Evolutionary conservation across 2,113 vertebrate genomes (phyloP).

Genomic region (Hippocampus guttulatus): DNA sequence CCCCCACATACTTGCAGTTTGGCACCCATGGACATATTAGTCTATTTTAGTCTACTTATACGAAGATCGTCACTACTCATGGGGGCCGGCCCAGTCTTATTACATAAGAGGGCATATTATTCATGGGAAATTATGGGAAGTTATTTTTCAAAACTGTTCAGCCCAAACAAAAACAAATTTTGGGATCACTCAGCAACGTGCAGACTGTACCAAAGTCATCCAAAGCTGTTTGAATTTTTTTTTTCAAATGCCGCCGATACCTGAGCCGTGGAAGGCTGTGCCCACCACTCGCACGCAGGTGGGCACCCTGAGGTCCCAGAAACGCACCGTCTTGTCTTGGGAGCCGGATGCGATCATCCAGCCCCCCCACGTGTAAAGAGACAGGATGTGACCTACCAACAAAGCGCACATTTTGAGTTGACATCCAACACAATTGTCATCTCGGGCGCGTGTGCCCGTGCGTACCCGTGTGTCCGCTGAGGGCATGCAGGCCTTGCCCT

Average conservation of each 20-base stretch:
- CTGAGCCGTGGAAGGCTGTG: slow-evolving; percentile 94
- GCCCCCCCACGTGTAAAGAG: slow-evolving; percentile 96
- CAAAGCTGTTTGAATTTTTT: too few species aligned
- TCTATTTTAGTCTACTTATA: too few species aligned
- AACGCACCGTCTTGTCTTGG: slow-evolving; percentile 96
- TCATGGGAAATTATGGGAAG: too few species aligned
- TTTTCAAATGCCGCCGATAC: slow-evolving; percentile 51
- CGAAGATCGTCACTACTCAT: too few species aligned
- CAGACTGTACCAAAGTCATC: too few species aligned
- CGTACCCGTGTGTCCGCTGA: slow-evolving; percentile 81
- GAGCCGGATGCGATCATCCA: slow-evolving; percentile 99
- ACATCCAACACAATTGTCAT: neutral
- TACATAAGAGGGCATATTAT: too few species aligned
- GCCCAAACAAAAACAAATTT: too few species aligned
- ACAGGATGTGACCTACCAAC: slow-evolving; percentile 89
- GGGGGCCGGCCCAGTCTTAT: too few species aligned
- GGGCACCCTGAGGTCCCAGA: slow-evolving; percentile 96
- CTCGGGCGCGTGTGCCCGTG: accelerated
- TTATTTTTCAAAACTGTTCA: too few species aligned
- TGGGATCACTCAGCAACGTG: too few species aligned
- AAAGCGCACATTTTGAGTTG: neutral
- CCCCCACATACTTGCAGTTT: too few species aligned
- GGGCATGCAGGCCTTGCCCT: slow-evolving; percentile 86
- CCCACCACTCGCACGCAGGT: slow-evolving; percentile 97
- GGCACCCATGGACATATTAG: too few species aligned